Base-by-base conservation (phyloP, 37 sponge, comb jelly and placozoan genomes). In the Haliclona indistincta region DNA sequence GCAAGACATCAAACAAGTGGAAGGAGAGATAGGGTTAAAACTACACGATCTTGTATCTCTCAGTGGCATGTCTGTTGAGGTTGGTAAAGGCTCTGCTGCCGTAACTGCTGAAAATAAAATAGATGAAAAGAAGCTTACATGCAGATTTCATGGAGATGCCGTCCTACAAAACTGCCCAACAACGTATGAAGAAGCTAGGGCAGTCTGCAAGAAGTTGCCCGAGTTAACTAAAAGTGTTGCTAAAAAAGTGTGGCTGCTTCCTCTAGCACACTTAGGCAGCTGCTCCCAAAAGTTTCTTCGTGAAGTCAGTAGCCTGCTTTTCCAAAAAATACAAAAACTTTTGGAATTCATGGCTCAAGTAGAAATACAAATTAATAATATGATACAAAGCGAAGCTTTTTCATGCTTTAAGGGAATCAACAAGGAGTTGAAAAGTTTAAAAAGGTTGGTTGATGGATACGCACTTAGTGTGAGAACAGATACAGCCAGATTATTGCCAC, bases 71-170 rank as follows among this genome's bases (percentile, higher is more conserved):
- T 11, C 54, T 32, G n/a, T 22, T 44, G 38, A 37, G 26, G 52
- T 6, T 11, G n/a, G 10, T 10, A n/a, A n/a, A n/a, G n/a, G n/a
- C n/a, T n/a, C n/a, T n/a, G n/a, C n/a, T n/a, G n/a, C n/a, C n/a
- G n/a, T n/a, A n/a, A n/a, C n/a, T 44, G 45, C 70, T 68, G 45
- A 41, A 28, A 43, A 45, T 43, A 34, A 43, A 8, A 28, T 43
- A 43, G 17, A 38, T n/a, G n/a, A n/a, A n/a, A 19, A 68, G 4
- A 67, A 38, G 40, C 30, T 76, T 64, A 17, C 51, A 29, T 77
- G 78, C 41, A 65, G 17, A 22, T 65, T 67, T 53, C 35, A 67
- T 67, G 55, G 78, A 19, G 78, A 77, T 52, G 54, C 67, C 7
- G 15, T 54, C 15, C 41, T 67, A 19, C 29, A 47, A n/a, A 1